A percentile compares a stretch with the other conserved stretches of the same genome.
phyloP scores from a whole-genome alignment of 2,888 invertebrate species.

The Lithophane leautieri region DNA sequence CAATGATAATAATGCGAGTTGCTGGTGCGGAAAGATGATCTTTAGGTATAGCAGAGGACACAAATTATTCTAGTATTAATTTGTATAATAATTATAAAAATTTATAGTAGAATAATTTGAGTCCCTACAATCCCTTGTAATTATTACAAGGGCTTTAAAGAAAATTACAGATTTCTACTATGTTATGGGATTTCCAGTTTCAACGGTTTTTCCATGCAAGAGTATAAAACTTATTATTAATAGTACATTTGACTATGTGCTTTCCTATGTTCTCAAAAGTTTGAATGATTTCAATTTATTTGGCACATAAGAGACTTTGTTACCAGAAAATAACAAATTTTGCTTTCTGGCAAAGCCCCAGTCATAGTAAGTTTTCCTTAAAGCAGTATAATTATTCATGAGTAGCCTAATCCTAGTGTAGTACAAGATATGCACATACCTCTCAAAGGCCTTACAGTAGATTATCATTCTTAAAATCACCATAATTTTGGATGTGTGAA shows the following conservation, averaged over 20 bases:
- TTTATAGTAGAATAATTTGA: too few relatives aligned
- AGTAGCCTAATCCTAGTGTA: too few relatives aligned
- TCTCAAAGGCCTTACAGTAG: neutral
- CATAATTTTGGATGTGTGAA: neutral
- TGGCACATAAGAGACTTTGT: neutral
- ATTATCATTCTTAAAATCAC: too few relatives aligned
- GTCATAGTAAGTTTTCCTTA: neutral
- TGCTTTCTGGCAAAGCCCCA: neutral
- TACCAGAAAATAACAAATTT: neutral
- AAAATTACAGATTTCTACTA: neutral
- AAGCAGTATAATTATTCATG: neutral
- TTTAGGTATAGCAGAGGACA: neutral
- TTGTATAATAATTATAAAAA: too few relatives aligned
- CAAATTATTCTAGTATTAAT: neutral
- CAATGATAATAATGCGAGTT: neutral
- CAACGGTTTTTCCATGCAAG: neutral
- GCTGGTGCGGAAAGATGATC: neutral
- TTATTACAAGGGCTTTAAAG: neutral
- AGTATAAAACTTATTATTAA: neutral
- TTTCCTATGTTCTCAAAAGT: neutral
- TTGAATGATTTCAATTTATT: constrained; percentile 8
- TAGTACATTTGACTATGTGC: neutral
- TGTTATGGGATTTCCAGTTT: neutral
- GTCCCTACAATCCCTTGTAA: too few relatives aligned
- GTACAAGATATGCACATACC: neutral